Conservation (phyloP, 2,888 invertebrate species). For the Spisula subtruncata region DNA sequence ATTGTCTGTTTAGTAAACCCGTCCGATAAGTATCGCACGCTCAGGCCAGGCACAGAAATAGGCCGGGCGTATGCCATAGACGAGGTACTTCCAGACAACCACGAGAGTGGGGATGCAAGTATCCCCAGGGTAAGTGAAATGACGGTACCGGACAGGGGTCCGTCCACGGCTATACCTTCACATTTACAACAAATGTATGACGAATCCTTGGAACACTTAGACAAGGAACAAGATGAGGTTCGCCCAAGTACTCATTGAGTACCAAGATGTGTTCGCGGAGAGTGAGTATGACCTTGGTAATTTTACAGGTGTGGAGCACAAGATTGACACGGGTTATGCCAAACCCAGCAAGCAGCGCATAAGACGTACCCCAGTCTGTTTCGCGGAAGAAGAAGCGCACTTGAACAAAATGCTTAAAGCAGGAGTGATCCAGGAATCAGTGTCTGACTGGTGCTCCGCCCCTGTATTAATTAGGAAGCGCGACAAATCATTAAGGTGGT, state of each 20-base stretch:
- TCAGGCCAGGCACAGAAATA: slow-evolving; percentile 6
- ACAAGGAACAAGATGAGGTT: background rate
- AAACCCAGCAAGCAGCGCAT: slow-evolving; percentile 33
- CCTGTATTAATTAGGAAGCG: slow-evolving; percentile 19
- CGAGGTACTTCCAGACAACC: background rate
- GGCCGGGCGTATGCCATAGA: background rate
- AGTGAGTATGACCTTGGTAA: background rate
- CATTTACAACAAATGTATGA: background rate
- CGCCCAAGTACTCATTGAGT: background rate
- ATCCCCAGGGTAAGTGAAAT: background rate
- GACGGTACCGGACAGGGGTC: background rate
- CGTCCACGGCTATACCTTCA: background rate
- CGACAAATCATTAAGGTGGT: background rate
- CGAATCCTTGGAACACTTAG: background rate
- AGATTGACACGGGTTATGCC: background rate
- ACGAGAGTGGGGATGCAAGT: too few relatives aligned
- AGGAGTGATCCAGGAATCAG: background rate
- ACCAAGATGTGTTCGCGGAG: background rate
- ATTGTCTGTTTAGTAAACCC: slow-evolving; percentile 44
- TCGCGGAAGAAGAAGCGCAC: slow-evolving; percentile 6
- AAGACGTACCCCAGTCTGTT: slow-evolving; percentile 25
- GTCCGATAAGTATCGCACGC: slow-evolving; percentile 4
- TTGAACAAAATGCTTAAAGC: slow-evolving; percentile 36
- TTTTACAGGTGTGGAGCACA: background rate
- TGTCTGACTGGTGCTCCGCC: background rate